Percentiles rank a stretch among this genome's conserved stretches.
These are phyloP conservation scores for Melospiza georgiana DNA, from an alignment of 2,113 vertebrate species.

Conservation along the genomic window DNA sequence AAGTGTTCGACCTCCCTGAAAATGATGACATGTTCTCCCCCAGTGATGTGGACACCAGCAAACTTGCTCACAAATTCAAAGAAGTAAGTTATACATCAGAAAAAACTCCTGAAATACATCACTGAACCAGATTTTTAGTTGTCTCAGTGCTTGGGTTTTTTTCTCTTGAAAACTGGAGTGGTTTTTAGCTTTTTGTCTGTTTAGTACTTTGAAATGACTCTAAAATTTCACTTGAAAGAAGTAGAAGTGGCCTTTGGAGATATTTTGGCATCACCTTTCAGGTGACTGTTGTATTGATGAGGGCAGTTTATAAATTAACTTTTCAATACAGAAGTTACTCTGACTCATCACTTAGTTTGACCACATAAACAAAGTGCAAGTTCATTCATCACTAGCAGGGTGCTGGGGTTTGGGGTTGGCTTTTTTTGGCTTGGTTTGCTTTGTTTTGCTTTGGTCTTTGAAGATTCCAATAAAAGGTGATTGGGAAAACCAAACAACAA, in stretches of 20 bases:
- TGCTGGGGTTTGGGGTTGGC: not conserved
- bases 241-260: not conserved
- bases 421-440: not conserved
- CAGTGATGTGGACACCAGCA: constrained; percentile 90
- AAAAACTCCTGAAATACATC: not conserved
- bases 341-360: not conserved
- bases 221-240: not conserved
- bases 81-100: constrained; percentile 78
- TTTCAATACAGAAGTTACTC: not conserved
- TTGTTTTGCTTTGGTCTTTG: not conserved
- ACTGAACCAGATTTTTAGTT: not conserved
- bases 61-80: constrained; percentile 97
- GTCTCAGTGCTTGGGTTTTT: not conserved
- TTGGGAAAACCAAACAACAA: not conserved
- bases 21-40: constrained; percentile 93
- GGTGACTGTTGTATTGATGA: not conserved
- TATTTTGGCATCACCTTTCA: not conserved
- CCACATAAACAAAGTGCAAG: not conserved
- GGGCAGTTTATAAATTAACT: not conserved
- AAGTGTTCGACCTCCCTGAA: constrained; percentile 96
- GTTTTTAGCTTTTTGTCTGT: not conserved
- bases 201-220: not conserved
- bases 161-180: not conserved
- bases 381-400: not conserved
- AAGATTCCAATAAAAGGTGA: not conserved